Conservation (phyloP, 1,140 invertebrate genomes). For the Papilio xuthus region DNA sequence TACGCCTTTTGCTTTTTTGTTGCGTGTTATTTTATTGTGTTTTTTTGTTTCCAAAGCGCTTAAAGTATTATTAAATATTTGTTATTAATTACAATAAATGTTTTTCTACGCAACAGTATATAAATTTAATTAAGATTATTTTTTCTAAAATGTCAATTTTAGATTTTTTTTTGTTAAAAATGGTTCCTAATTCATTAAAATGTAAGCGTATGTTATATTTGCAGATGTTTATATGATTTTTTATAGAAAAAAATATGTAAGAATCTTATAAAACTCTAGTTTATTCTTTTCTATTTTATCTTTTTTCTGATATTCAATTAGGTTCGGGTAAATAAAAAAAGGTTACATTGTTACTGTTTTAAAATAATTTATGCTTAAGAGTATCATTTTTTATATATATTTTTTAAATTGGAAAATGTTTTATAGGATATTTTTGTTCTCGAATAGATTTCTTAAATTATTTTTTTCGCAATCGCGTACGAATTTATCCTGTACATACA, state of each 20-base stretch:
- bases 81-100: constrained; percentile 36
- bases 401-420: neutral
- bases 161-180: neutral
- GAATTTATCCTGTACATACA: constrained; percentile 16
- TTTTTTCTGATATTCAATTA: neutral
- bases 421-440: constrained; percentile 18
- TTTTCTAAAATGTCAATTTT: no score
- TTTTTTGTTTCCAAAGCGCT: neutral
- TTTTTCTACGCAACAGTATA: constrained; percentile 36
- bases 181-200: neutral
- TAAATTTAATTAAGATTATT: constrained; percentile 33
- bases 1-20: neutral
- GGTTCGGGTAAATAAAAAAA: neutral
- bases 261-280: neutral
- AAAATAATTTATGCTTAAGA: neutral
- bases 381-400: neutral
- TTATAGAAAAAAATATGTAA: neutral
- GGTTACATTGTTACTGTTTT: neutral
- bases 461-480: neutral
- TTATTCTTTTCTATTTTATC: neutral
- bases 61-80: constrained; percentile 23
- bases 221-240: neutral
- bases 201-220: neutral
- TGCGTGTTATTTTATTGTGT: neutral
- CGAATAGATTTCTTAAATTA: neutral